A percentile compares a stretch with the other conserved stretches of the same genome.
Conservation (phyloP, 2,797 vertebrate genomes). For the Corythornis leucogaster region DNA sequence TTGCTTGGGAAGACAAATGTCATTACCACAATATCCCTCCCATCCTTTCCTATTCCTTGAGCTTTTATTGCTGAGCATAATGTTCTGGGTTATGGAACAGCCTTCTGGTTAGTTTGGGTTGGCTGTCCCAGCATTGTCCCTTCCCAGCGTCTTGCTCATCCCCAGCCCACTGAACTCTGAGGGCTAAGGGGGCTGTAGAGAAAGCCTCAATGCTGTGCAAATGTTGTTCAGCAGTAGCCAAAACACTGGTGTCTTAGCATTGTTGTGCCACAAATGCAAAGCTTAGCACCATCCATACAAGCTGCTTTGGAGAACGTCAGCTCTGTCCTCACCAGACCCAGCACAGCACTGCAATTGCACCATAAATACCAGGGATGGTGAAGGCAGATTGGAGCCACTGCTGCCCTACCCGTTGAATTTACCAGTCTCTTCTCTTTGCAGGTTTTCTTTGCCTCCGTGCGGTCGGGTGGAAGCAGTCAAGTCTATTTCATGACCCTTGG, state of each 20-base stretch:
- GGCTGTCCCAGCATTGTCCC: neutral
- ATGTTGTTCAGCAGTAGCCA: neutral
- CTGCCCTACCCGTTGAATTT: neutral
- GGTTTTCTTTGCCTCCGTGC: conserved; percentile 92
- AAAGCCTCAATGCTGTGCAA: neutral
- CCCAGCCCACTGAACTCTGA: neutral
- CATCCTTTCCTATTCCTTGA: neutral
- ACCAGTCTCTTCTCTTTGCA: conserved; percentile 20
- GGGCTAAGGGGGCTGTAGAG: neutral
- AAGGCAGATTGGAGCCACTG: neutral
- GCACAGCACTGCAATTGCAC: neutral
- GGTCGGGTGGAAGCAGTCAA: conserved; percentile 91
- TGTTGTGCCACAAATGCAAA: neutral
- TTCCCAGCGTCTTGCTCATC: neutral
- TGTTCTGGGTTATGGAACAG: neutral
- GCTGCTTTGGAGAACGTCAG: fast-evolving
- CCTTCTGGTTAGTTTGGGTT: neutral
- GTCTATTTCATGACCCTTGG: conserved; percentile 94
- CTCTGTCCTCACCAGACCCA: neutral
- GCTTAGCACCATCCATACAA: fast-evolving
- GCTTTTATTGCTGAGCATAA: neutral
- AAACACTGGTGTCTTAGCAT: fast-evolving
- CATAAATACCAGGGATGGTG: neutral
- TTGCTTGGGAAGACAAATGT: neutral
- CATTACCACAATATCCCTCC: fast-evolving